Conservation (phyloP, 2,797 vertebrate species). For the Premnoplex brunnescens region DNA sequence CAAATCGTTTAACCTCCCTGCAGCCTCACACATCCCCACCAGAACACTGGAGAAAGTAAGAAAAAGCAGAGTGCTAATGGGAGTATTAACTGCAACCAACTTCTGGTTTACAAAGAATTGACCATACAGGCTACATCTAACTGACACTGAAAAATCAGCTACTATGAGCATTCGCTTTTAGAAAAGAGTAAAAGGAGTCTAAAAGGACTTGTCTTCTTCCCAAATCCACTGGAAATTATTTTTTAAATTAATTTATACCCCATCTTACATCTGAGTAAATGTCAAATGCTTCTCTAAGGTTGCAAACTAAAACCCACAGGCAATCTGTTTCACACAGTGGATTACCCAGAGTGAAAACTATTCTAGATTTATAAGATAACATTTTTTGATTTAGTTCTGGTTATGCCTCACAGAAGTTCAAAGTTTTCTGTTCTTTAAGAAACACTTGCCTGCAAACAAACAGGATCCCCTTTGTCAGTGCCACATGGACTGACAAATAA, state of each 20-base stretch:
- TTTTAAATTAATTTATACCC: not conserved
- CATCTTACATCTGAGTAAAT: not conserved
- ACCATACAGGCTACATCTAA: not conserved
- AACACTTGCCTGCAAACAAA: not conserved
- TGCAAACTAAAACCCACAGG: not conserved
- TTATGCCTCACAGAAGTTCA: not conserved
- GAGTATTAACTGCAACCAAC: not conserved
- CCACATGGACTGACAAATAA: not conserved
- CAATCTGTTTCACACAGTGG: not conserved
- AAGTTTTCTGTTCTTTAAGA: not conserved
- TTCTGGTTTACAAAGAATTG: not conserved
- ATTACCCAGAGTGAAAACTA: not conserved
- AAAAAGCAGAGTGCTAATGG: not conserved
- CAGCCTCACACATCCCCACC: not conserved
- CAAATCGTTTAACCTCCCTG: not conserved
- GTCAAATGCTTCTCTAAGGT: not conserved
- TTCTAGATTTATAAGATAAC: not conserved
- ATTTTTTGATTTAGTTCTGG: not conserved
- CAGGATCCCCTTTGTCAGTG: not conserved
- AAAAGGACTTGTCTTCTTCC: not conserved
- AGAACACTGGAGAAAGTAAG: not conserved
- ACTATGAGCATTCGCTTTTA: not conserved
- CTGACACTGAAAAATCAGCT: not conserved
- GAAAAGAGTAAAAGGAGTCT: not conserved
- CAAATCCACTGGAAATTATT: not conserved